Percentiles rank a stretch among this genome's conserved stretches.
These are phyloP conservation scores for Sebastes aleutianus DNA, from an alignment of 2,797 vertebrate genomes.

Conservation along the genomic window DNA sequence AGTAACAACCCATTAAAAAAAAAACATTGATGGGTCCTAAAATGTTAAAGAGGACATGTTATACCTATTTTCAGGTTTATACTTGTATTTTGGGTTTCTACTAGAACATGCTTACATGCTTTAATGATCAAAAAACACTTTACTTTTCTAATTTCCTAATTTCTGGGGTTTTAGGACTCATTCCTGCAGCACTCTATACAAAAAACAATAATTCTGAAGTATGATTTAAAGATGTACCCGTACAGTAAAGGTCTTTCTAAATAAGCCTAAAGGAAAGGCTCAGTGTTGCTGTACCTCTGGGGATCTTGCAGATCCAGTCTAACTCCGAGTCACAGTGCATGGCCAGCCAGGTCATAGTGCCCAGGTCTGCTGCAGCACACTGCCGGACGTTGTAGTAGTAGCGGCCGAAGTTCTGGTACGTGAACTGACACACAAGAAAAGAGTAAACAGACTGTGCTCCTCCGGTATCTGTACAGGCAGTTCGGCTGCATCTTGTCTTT, in stretches of 20 bases:
- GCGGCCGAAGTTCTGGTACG: constrained; percentile 94
- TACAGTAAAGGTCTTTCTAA: background rate
- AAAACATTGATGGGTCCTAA: no score
- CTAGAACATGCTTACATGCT: no score
- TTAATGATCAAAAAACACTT: no score
- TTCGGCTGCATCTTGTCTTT: background rate
- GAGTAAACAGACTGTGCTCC: background rate
- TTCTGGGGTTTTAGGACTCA: no score
- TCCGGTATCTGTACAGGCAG: background rate
- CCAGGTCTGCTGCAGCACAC: constrained; percentile 90
- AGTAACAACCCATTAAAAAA: accelerated
- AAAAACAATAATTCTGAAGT: background rate
- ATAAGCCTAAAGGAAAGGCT: background rate
- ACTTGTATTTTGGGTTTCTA: no score
- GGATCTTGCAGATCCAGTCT: constrained; percentile 98
- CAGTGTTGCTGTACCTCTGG: constrained; percentile 84
- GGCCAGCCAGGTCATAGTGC: constrained; percentile 93
- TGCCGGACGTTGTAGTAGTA: constrained; percentile 87
- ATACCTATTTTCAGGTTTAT: no score
- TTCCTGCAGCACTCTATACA: no score
- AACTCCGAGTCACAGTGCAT: constrained; percentile 92
- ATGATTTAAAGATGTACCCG: background rate
- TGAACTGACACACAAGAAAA: constrained; percentile 77
- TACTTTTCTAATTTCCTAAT: no score
- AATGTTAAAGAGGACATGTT: no score